Evolutionary conservation across 2,797 vertebrate genomes (phyloP), one percentile per base, ranked within the genome.

Genomic region (Darevskia mixta): DNA sequence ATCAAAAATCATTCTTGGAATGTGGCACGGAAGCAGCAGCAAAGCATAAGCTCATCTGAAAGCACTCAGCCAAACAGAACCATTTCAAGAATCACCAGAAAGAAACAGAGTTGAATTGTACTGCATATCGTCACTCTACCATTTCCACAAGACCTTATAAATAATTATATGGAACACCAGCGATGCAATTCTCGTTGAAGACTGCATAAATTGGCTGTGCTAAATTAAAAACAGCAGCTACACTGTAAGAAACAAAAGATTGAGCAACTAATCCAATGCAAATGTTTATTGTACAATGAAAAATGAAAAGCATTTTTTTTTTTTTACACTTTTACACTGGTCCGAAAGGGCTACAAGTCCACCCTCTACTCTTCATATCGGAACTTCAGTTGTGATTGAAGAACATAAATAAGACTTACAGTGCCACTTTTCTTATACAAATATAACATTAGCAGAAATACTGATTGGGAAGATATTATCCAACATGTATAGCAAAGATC

Each of bases 401-500:
- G 90, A 83, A 92, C 86, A 91, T 71, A 83, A 93, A 43, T 71
- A 79, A 71, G 49, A 87, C 73, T 92, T 32, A 77, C 72, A 58
- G 79, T 83, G 92, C 87, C 87, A 90, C 2, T 90, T 5, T 89
- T 76, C 64, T 92, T 92, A 82, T 18, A 1, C 69, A 95, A 93
- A 85, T 91, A 93, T 58, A 89, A 91, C 66, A 90, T 79, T 77
- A 55, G 0, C 27, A 58, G 85, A 95, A 95, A 96, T 88, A 95
- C 89, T 92, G 93, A 93, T 92, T 91, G 88, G 90, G 93, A 90
- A 78, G 81, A 67, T 89, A 89, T 15, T 71, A 27, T 88, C 88
- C 86, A 90, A 38, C 18, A 64, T 23, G 79, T 38, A 45, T 71
- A 88, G 64, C 6, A 89, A 64, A 69, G 83, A 82, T n/a, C 38